Evolutionary conservation across 35 echinoderm and acorn worm species (phyloP).

Genomic region (Patiria miniata): DNA sequence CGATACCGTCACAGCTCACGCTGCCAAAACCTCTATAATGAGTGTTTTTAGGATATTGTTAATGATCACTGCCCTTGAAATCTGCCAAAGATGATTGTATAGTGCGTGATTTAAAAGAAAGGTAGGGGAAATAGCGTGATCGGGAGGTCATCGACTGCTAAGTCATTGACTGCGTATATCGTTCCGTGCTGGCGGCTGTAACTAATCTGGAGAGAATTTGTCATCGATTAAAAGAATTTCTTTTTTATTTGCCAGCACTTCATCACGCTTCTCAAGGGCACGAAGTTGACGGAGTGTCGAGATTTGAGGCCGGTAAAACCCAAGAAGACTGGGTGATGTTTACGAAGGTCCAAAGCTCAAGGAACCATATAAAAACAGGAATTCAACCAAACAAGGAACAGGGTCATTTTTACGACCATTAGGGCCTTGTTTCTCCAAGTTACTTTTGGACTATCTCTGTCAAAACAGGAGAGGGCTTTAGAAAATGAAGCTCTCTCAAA

Average conservation of each 20-base stretch:
- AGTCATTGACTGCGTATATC: background rate
- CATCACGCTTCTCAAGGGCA: background rate
- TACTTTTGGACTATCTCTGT: no score
- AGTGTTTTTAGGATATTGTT: background rate
- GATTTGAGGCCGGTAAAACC: no score
- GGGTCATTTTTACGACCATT: no score
- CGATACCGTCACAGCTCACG: no score
- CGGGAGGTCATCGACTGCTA: background rate
- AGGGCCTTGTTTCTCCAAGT: no score
- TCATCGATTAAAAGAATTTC: background rate
- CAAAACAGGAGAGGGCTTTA: no score
- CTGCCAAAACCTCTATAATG: background rate
- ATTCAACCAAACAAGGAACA: no score
- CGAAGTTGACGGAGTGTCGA: no score
- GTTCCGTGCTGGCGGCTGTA: background rate
- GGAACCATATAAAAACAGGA: no score
- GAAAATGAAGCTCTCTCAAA: no score
- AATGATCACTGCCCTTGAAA: constrained; percentile 20
- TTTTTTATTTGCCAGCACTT: background rate
- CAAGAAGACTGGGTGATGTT: no score
- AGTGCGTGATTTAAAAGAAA: background rate
- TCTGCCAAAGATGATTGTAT: background rate
- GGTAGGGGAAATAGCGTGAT: background rate
- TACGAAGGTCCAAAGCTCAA: no score
- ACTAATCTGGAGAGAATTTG: background rate